Evolutionary conservation across 2,888 invertebrate genomes (phyloP).

Genomic region (Tortricodes alternella): DNA sequence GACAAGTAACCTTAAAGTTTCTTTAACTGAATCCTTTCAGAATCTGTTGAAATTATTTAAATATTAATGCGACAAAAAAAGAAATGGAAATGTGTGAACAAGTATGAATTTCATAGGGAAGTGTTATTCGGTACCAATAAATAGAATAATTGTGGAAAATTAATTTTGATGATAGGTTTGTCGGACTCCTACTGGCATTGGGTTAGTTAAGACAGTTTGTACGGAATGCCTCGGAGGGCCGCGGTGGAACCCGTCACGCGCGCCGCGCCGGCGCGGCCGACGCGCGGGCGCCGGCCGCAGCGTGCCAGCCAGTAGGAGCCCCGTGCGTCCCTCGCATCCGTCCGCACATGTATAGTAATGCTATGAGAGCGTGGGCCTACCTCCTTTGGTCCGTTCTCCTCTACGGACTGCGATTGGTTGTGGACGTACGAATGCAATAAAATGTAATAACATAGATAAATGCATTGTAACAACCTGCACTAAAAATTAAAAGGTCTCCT

Average conservation of each 20-base stretch:
- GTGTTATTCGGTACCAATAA: constrained; percentile 29
- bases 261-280: constrained; percentile 3
- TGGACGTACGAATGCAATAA: constrained; percentile 83
- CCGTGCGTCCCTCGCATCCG: constrained; percentile 46
- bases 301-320: constrained; percentile 19
- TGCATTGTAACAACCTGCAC: constrained; percentile 77
- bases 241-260: neutral
- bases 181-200: constrained; percentile 25
- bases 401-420: constrained; percentile 83
- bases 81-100: constrained; percentile 20
- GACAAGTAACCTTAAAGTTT: constrained; percentile 63
- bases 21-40: constrained; percentile 61
- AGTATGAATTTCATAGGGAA: constrained; percentile 23
- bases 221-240: no score
- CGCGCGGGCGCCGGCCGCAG: neutral
- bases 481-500: constrained; percentile 68
- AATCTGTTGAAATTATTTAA: constrained; percentile 70
- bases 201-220: neutral
- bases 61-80: constrained; percentile 32
- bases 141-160: constrained; percentile 12
- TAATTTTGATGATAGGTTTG: constrained; percentile 21
- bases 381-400: constrained; percentile 82
- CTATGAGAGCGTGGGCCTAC: constrained; percentile 75
- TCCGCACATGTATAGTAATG: constrained; percentile 47
- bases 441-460: constrained; percentile 82